These are phyloP conservation scores for Melieria picta DNA, from an alignment of 2,888 invertebrate genomes.

Conservation along the genomic window DNA sequence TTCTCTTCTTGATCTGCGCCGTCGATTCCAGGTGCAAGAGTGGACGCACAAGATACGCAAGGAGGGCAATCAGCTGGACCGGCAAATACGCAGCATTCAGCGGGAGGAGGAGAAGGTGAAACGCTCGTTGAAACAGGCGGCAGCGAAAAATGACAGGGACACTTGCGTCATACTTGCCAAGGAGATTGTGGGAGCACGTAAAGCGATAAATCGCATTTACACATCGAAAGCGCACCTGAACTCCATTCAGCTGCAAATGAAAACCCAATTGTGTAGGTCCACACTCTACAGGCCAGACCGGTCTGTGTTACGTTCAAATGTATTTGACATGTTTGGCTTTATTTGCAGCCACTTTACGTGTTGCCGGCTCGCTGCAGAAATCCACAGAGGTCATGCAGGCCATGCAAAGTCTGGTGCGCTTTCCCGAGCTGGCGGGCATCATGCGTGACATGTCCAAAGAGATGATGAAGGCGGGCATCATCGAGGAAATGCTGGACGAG, in stretches of 20 bases:
- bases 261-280: constrained; percentile 88
- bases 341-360: constrained; percentile 84
- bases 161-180: constrained; percentile 94
- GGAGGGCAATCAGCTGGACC: constrained; percentile 91
- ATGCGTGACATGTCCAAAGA: constrained; percentile 99
- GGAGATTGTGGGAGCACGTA: constrained; percentile 88
- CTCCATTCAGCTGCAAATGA: constrained; percentile 97
- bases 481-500: constrained; percentile 99
- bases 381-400: constrained; percentile 99
- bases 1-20: constrained; percentile 11
- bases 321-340: neutral
- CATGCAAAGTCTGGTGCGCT: constrained; percentile 90
- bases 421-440: constrained; percentile 93
- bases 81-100: constrained; percentile 96
- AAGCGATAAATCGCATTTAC: constrained; percentile 90
- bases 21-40: constrained; percentile 85
- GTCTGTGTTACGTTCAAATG: too few species aligned
- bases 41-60: constrained; percentile 95
- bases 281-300: neutral
- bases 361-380: constrained; percentile 92
- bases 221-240: constrained; percentile 97
- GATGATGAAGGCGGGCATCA: constrained; percentile 99
- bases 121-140: constrained; percentile 91
- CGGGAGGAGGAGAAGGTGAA: constrained; percentile 98
- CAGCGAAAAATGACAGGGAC: constrained; percentile 92